A percentile compares a stretch with the other conserved stretches of the same genome.
These are phyloP conservation scores for Sarotherodon lohbergeri DNA, from an alignment of 2,113 vertebrate genomes.

Conservation along the genomic window DNA sequence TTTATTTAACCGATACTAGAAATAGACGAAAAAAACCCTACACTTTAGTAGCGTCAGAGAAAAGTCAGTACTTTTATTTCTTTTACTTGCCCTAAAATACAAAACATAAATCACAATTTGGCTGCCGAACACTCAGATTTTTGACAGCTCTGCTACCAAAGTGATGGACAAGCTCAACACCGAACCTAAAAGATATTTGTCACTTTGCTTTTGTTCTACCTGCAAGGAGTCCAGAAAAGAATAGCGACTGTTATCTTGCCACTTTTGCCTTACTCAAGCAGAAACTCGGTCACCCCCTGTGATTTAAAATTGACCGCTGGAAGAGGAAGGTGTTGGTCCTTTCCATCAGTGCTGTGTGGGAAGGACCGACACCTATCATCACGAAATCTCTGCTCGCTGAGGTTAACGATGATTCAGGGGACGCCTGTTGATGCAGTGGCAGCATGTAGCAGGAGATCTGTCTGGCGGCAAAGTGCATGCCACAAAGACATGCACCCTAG, in stretches of 20 bases:
- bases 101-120: neutral
- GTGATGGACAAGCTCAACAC: neutral
- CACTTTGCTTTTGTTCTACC: neutral
- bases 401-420: neutral
- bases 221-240: neutral
- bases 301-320: neutral
- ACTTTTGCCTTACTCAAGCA: neutral
- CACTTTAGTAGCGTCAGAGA: neutral
- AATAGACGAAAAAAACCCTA: neutral
- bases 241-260: neutral
- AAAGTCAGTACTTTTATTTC: neutral
- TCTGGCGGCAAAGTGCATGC: neutral
- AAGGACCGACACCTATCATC: neutral
- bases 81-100: neutral
- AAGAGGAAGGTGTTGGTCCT: neutral
- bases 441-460: neutral
- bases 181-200: neutral
- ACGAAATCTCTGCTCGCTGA: neutral
- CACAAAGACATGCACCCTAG: neutral
- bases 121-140: neutral
- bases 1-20: neutral
- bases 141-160: neutral
- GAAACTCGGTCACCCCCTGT: neutral
- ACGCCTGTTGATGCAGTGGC: neutral
- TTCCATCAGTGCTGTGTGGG: neutral